Percentiles rank a stretch among this genome's conserved stretches.
These are phyloP conservation scores for Notospermus geniculatus DNA, from an alignment of 1,140 invertebrate species.

Conservation along the genomic window DNA sequence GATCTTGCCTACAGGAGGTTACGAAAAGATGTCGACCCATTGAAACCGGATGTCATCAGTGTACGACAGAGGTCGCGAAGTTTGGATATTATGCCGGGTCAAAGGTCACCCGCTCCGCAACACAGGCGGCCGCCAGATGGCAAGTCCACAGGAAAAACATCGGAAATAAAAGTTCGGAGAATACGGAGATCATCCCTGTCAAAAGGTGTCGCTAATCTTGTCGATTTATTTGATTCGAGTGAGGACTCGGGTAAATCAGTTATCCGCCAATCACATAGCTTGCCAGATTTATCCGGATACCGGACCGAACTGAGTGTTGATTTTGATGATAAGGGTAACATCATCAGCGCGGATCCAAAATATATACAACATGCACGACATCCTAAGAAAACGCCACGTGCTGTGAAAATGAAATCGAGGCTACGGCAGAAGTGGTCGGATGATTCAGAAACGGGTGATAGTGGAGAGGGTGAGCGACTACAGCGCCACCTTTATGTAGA, in stretches of 20 bases:
- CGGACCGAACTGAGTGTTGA: slow-evolving; percentile 1
- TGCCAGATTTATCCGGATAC: neutral
- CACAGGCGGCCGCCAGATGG: neutral
- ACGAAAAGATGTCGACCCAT: slow-evolving; percentile 13
- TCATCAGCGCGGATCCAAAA: slow-evolving; percentile 10
- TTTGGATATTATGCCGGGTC: neutral
- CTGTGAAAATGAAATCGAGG: too few species aligned
- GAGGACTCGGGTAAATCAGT: neutral
- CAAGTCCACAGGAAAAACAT: neutral
- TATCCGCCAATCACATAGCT: neutral
- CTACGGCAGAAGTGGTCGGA: too few species aligned
- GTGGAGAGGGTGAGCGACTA: too few species aligned
- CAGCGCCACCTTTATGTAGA: too few species aligned
- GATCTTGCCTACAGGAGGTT: slow-evolving; percentile 22
- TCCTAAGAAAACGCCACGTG: neutral
- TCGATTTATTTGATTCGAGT: neutral
- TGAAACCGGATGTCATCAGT: neutral
- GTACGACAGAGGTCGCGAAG: neutral
- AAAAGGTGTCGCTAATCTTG: neutral
- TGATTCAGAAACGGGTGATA: too few species aligned
- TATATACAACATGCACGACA: neutral
- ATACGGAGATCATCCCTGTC: neutral
- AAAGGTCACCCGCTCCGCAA: neutral
- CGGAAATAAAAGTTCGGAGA: neutral
- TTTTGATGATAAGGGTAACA: slow-evolving; percentile 7